These are phyloP conservation scores for Peromyscus nudipes DNA, from an alignment of 2,797 vertebrate species.

Conservation along the genomic window DNA sequence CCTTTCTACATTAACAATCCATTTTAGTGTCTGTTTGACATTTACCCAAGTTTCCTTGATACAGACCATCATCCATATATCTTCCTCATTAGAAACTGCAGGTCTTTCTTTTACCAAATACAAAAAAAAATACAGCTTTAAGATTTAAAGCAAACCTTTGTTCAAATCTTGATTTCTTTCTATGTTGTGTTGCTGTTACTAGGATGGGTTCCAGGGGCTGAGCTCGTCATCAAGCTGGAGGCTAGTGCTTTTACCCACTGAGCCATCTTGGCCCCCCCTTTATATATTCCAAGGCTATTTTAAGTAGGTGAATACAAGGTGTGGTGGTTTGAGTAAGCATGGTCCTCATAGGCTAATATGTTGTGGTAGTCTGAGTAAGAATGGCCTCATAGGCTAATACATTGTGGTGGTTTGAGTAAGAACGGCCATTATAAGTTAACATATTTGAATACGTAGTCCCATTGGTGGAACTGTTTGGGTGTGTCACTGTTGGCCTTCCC, in stretches of 20 bases:
- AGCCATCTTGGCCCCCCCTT: not conserved
- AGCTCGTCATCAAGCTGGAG: not conserved
- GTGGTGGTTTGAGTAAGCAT: not conserved
- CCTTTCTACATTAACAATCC: not conserved
- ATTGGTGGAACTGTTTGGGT: not conserved
- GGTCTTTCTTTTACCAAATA: conserved; percentile 15
- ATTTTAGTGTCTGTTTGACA: not conserved
- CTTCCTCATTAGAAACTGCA: not conserved
- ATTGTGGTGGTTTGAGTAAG: not conserved
- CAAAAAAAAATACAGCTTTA: not conserved
- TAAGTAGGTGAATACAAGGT: not conserved
- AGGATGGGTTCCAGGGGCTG: not conserved
- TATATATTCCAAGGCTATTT: not conserved
- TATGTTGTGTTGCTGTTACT: not conserved
- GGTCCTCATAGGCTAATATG: not conserved
- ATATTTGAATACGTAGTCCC: too few species aligned
- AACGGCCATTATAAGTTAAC: not conserved
- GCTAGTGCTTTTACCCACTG: too few species aligned
- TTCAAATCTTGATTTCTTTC: conserved; percentile 37
- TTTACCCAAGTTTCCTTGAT: conserved; percentile 18
- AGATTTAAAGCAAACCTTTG: conserved; percentile 17
- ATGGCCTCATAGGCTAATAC: not conserved
- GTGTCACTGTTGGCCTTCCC: not conserved
- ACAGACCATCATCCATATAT: not conserved
- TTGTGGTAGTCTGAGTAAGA: not conserved